Evolutionary conservation across 2,888 invertebrate genomes (phyloP).

Genomic region (Drosophila anomalipes): DNA sequence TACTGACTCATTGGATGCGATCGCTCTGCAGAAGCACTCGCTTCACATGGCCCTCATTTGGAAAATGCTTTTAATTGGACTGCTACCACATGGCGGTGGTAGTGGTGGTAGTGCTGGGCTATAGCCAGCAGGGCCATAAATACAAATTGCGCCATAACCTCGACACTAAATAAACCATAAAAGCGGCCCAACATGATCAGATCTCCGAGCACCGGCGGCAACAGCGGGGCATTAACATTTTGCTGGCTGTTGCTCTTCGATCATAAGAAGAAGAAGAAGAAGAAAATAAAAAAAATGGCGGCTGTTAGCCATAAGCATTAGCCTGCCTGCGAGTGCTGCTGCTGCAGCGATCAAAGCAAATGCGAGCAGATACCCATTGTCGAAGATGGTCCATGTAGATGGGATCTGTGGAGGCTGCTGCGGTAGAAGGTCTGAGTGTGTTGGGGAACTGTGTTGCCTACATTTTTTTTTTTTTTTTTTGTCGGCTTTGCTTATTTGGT

Average conservation of each 20-base stretch:
- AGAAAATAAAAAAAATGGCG: constrained; percentile 61
- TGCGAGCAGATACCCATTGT: constrained; percentile 2
- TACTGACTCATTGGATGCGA: constrained; percentile 44
- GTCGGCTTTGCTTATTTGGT: constrained; percentile 32
- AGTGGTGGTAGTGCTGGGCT: not conserved
- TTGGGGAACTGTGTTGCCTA: constrained; percentile 18
- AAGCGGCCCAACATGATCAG: constrained; percentile 35
- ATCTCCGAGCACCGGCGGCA: constrained; percentile 14
- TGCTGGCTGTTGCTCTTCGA: constrained; percentile 5
- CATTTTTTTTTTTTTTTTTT: constrained; percentile 11
- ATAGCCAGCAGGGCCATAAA: constrained; percentile 59
- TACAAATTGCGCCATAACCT: constrained; percentile 78
- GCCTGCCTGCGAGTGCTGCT: constrained; percentile 16
- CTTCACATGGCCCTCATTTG: constrained; percentile 59
- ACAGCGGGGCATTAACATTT: constrained; percentile 41
- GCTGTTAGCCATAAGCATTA: constrained; percentile 45
- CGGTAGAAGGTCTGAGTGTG: constrained; percentile 44
- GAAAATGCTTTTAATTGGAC: constrained; percentile 70
- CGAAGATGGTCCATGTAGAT: constrained; percentile 4
- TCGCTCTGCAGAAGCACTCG: constrained; percentile 15
- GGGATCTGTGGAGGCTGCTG: constrained; percentile 26
- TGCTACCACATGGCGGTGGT: constrained; percentile 60
- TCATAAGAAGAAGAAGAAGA: not conserved
- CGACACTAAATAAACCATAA: constrained; percentile 75
- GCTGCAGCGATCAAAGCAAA: constrained; percentile 49